These are phyloP conservation scores for Lerista edwardsae DNA, from an alignment of 2,797 vertebrate species.

Conservation along the genomic window DNA sequence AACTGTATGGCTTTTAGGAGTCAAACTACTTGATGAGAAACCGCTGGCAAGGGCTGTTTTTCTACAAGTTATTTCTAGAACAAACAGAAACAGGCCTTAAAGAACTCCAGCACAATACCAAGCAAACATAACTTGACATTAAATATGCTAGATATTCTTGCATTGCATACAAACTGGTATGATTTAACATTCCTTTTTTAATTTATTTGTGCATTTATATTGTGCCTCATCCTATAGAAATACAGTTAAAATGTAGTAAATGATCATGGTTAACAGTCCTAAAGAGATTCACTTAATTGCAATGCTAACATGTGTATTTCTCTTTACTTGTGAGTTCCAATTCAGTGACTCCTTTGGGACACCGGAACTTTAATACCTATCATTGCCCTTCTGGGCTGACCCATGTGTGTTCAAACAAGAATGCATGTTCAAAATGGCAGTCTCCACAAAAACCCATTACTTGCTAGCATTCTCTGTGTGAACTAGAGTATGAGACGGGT, in stretches of 20 bases:
- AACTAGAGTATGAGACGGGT: neutral
- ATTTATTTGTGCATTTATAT: neutral
- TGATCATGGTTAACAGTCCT: too few relatives aligned
- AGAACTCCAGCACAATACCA: slow-evolving; percentile 20
- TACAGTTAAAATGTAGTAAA: neutral
- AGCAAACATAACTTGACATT: neutral
- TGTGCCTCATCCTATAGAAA: neutral
- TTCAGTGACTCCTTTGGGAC: neutral
- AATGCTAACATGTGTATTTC: too few relatives aligned
- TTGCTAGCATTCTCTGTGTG: neutral
- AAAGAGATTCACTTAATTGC: too few relatives aligned
- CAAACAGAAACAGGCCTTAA: slow-evolving; percentile 55
- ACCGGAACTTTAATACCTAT: neutral
- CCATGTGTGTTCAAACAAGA: neutral
- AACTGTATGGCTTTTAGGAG: slow-evolving; percentile 81
- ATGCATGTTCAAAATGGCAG: neutral
- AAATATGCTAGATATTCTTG: neutral
- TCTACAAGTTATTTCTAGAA: slow-evolving; percentile 84
- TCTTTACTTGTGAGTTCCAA: neutral
- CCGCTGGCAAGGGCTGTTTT: slow-evolving; percentile 83
- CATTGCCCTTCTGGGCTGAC: neutral
- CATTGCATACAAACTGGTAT: neutral
- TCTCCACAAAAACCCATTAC: neutral
- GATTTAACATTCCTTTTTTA: neutral
- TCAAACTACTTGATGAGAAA: slow-evolving; percentile 74